Evolutionary conservation across 1,140 invertebrate species (phyloP).

Genomic region (Philaenus spumarius): DNA sequence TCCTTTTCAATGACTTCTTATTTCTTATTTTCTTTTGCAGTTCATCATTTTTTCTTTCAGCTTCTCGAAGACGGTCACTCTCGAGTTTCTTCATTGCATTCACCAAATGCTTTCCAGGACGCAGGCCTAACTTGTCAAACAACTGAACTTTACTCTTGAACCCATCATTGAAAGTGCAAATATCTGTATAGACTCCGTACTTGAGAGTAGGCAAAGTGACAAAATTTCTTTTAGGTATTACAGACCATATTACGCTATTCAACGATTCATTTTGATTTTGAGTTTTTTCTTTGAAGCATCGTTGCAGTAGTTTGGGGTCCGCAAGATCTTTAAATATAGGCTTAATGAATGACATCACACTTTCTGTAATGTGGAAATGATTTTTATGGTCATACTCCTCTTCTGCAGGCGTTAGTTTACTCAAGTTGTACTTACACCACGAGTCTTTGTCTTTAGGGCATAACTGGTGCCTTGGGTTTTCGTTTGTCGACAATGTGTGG

Average conservation of each 20-base stretch:
- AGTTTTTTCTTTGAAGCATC: background rate
- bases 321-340: slow-evolving; percentile 1
- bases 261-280: slow-evolving; percentile 13
- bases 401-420: too few species aligned
- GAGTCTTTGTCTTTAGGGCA: slow-evolving; percentile 24
- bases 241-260: slow-evolving; percentile 11
- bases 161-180: slow-evolving; percentile 4
- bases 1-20: background rate
- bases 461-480: slow-evolving; percentile 24
- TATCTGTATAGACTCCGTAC: background rate
- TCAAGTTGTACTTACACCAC: slow-evolving; percentile 9
- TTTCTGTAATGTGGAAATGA: slow-evolving; percentile 1
- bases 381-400: background rate
- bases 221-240: slow-evolving; percentile 4
- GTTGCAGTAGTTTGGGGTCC: background rate
- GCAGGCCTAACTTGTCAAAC: background rate
- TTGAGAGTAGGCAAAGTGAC: background rate
- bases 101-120: background rate
- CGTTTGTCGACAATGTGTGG: slow-evolving; percentile 29
- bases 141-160: background rate
- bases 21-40: slow-evolving; percentile 4
- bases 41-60: background rate
- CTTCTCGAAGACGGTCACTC: background rate
- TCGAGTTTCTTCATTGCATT: slow-evolving; percentile 1
- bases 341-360: slow-evolving; percentile 7